A percentile compares a stretch with the other conserved stretches of the same genome.
These are phyloP conservation scores for Meghimatium bilineatum DNA, from an alignment of 2,888 invertebrate species.

Conservation along the genomic window DNA sequence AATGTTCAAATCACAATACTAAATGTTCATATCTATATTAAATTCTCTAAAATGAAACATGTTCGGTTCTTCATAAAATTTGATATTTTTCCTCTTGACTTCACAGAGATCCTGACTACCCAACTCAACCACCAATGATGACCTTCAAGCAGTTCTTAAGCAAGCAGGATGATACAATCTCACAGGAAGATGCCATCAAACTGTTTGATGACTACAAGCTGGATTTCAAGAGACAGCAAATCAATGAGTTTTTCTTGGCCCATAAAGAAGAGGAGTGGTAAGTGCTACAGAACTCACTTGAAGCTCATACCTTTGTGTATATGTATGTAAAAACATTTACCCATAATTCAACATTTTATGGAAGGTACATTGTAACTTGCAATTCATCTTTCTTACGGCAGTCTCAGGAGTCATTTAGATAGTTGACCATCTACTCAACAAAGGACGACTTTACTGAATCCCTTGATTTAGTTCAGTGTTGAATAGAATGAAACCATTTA, in stretches of 20 bases:
- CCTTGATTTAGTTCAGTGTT: no score
- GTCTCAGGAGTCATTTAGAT: no score
- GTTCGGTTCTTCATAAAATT: no score
- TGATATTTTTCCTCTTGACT: neutral
- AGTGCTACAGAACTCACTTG: conserved; percentile 77
- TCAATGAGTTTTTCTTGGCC: conserved; percentile 98
- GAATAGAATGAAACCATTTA: no score
- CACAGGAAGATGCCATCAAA: conserved; percentile 94
- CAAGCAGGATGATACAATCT: conserved; percentile 96
- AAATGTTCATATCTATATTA: no score
- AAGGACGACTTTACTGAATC: no score
- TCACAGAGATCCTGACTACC: conserved; percentile 75
- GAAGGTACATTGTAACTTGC: neutral
- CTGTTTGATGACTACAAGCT: conserved; percentile 99
- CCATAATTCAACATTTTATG: neutral
- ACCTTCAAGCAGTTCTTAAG: conserved; percentile 96
- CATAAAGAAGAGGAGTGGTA: conserved; percentile 99
- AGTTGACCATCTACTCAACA: no score
- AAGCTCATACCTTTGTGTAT: neutral
- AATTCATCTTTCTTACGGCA: neutral
- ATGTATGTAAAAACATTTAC: neutral
- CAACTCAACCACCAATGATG: conserved; percentile 96
- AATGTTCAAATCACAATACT: no score
- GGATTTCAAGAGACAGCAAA: conserved; percentile 95
- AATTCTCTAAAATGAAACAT: no score